A percentile compares a stretch with the other conserved stretches of the same genome.
Conservation (phyloP, 1,140 invertebrate genomes). For the Ips nitidus region DNA sequence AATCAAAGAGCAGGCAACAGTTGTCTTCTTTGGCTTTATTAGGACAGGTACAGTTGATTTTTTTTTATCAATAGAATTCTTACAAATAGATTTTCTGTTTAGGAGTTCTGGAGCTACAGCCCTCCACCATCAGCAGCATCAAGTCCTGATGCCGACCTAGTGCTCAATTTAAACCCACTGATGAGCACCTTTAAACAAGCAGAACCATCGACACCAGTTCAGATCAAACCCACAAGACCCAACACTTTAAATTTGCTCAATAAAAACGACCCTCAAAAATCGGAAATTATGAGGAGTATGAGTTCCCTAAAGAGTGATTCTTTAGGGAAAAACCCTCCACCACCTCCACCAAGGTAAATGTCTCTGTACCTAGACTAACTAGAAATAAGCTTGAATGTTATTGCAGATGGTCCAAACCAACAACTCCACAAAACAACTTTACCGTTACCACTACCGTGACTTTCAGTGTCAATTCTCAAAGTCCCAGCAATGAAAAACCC, state of each 20-base stretch:
- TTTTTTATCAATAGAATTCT: background rate
- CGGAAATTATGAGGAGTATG: conserved; percentile 38
- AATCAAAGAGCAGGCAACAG: conserved; percentile 86
- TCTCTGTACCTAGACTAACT: background rate
- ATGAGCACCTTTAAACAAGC: conserved; percentile 64
- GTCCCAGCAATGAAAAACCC: conserved; percentile 38
- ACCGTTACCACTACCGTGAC: conserved; percentile 81
- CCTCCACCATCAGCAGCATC: conserved; percentile 53
- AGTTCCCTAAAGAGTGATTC: conserved; percentile 42
- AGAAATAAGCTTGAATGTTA: background rate
- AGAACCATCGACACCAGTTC: conserved; percentile 56
- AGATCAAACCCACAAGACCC: conserved; percentile 72
- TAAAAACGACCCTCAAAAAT: conserved; percentile 44
- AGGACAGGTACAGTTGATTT: conserved; percentile 62
- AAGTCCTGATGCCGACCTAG: conserved; percentile 69
- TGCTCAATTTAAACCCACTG: conserved; percentile 74
- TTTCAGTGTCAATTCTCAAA: conserved; percentile 69
- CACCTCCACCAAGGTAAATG: conserved; percentile 54
- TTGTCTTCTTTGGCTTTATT: conserved; percentile 85
- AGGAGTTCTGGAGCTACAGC: conserved; percentile 72
- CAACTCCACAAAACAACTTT: conserved; percentile 71
- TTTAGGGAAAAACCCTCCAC: conserved; percentile 57
- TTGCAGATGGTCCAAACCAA: conserved; percentile 63
- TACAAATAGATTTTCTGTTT: background rate
- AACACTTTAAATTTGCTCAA: conserved; percentile 75